phyloP scores from a whole-genome alignment of 92 coral and sea anemone species.

The Paramuricea clavata region DNA sequence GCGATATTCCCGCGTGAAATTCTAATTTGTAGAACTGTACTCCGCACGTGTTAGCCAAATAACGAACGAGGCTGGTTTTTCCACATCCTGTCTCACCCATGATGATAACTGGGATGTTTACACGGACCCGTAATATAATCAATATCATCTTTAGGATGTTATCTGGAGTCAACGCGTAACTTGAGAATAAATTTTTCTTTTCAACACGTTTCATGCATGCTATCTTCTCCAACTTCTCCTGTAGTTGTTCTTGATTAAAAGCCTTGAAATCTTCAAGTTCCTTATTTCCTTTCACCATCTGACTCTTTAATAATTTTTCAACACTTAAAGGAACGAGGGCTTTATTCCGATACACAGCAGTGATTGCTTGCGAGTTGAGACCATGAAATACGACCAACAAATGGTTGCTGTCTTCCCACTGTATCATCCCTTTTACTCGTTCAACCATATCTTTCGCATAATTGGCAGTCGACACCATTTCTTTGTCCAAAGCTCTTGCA shows the following conservation, averaged over 20 bases:
- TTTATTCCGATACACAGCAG: slow-evolving; percentile 84
- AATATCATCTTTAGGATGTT: slow-evolving; percentile 52
- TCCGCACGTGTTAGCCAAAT: slow-evolving; percentile 37
- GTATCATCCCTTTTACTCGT: slow-evolving; percentile 89
- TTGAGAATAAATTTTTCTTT: not conserved
- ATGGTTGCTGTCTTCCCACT: slow-evolving; percentile 95
- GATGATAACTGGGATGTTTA: slow-evolving; percentile 29
- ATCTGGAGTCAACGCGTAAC: slow-evolving; percentile 49
- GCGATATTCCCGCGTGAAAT: slow-evolving; percentile 43
- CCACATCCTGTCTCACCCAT: slow-evolving; percentile 64
- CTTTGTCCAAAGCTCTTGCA: slow-evolving; percentile 70
- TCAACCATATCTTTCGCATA: slow-evolving; percentile 85
- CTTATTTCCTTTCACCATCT: slow-evolving; percentile 7
- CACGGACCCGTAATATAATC: slow-evolving; percentile 34
- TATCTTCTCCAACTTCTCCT: slow-evolving; percentile 9
- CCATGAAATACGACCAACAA: slow-evolving; percentile 86
- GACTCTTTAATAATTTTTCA: slow-evolving; percentile 28
- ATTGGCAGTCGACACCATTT: slow-evolving; percentile 32
- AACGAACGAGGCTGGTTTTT: slow-evolving; percentile 35
- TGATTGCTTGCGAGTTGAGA: slow-evolving; percentile 73
- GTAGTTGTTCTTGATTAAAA: slow-evolving; percentile 31
- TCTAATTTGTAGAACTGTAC: slow-evolving; percentile 4
- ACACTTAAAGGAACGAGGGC: slow-evolving; percentile 76
- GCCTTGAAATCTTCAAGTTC: slow-evolving; percentile 28
- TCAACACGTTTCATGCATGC: not conserved